Evolutionary conservation across 1,140 invertebrate species (phyloP).

Genomic region (Frieseomelitta varia): DNA sequence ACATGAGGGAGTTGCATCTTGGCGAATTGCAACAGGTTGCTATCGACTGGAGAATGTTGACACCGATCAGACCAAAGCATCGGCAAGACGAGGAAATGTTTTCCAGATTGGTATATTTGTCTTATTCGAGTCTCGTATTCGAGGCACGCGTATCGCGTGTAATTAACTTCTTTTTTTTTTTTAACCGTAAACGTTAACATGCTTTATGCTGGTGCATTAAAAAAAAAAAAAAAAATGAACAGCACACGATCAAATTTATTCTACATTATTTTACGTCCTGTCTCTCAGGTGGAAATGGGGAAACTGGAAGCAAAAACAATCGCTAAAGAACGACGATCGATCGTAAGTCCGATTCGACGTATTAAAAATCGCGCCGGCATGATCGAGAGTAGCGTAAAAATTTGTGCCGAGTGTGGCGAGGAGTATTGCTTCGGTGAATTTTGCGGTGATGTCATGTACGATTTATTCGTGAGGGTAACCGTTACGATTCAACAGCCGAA

Average conservation of each 20-base stretch:
- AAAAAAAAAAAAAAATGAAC: background rate
- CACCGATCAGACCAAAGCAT: conserved; percentile 90
- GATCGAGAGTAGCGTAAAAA: conserved; percentile 88
- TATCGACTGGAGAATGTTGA: conserved; percentile 97
- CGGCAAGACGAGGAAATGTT: conserved; percentile 94
- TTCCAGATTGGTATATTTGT: conserved; percentile 83
- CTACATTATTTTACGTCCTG: background rate
- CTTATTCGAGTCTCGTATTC: background rate
- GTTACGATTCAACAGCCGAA: conserved; percentile 66
- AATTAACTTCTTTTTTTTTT: too few relatives aligned
- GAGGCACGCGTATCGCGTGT: background rate
- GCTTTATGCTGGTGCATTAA: too few relatives aligned
- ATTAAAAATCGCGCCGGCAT: conserved; percentile 91
- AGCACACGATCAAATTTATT: background rate
- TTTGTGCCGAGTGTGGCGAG: conserved; percentile 91
- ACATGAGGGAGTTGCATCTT: conserved; percentile 90
- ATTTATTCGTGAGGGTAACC: conserved; percentile 76
- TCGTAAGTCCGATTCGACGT: conserved; percentile 85
- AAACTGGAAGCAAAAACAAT: conserved; percentile 89
- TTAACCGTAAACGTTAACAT: background rate
- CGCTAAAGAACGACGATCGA: conserved; percentile 85
- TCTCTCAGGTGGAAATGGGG: conserved; percentile 87
- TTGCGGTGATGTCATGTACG: conserved; percentile 82
- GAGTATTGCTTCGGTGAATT: conserved; percentile 90
- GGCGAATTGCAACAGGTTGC: conserved; percentile 91